Evolutionary conservation across 2,797 vertebrate species (phyloP).

Genomic region (Neosilurus mollespiculum): DNA sequence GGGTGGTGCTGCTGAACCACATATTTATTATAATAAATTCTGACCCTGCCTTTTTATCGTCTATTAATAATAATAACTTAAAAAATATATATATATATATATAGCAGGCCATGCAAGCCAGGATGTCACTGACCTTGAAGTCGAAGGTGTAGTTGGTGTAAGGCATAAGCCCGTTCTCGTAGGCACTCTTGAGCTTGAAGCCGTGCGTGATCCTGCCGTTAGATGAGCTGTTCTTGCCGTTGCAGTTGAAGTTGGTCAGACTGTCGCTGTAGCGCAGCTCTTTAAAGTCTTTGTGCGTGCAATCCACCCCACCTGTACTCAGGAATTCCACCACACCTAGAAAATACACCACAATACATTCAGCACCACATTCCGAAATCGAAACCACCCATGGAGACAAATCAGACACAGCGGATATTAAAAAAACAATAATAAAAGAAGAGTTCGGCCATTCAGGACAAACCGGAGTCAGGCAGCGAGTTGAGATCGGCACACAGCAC

Average conservation of each 20-base stretch:
- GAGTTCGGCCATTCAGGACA: conserved; percentile 47
- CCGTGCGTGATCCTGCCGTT: conserved; percentile 95
- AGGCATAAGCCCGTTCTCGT: conserved; percentile 96
- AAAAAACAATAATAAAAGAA: too few species aligned
- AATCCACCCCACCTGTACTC: conserved; percentile 93
- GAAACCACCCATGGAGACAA: background rate
- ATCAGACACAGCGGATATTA: background rate
- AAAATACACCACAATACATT: conserved; percentile 1
- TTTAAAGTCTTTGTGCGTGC: conserved; percentile 98
- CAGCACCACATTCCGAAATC: background rate
- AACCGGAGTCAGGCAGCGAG: conserved; percentile 96
- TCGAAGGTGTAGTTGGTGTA: conserved; percentile 97
- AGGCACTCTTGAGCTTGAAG: conserved; percentile 98
- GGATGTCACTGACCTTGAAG: conserved; percentile 79
- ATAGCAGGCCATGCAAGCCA: too few species aligned
- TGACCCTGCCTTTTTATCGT: background rate
- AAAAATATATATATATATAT: too few species aligned
- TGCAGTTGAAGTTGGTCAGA: conserved; percentile 97
- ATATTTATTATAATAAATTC: too few species aligned
- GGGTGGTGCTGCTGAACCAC: background rate
- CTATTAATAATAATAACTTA: background rate
- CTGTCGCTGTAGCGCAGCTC: conserved; percentile 95
- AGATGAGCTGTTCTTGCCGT: conserved; percentile 90
- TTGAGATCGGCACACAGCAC: conserved; percentile 98
- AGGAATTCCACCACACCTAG: conserved; percentile 96